Base-by-base conservation (phyloP, 2,888 invertebrate genomes). In the Anodontia alba region DNA sequence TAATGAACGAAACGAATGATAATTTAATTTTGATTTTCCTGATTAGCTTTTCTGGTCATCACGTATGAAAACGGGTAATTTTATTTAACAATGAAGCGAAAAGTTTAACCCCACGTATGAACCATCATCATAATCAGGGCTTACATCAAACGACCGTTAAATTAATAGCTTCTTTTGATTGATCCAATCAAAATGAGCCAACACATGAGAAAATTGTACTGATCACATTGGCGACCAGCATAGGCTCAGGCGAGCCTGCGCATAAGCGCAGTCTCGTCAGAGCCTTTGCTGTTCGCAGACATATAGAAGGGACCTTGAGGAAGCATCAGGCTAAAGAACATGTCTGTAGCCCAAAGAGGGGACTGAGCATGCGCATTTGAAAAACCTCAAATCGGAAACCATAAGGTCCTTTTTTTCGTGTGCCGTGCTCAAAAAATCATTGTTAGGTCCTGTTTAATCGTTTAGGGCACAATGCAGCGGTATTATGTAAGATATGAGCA, bases 401-500 rank as follows among this genome's bases (percentile, higher is more conserved):
- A n/a, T 8, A 5, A 38, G 38, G 38, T 5, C 12, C 12, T 5
- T 38, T 38, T 38, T 38, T 12, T 38, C 5, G 5, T 49, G 23
- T 49, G n/a, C n/a, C n/a, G n/a, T n/a, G n/a, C n/a, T n/a, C 20
- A 49, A 5, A 5, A 3, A 49, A n/a, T 23, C 8, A 10, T 23
- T 49, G 49, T n/a, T 23, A 10, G 8, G 7, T 49, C 20, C 49
- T 17, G 7, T 49, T 49, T 5, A 17, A 10, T 12, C 38, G 38
- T 38, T 38, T 38, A 38, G 12, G n/a, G n/a, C n/a, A 26, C 62
- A 62, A 62, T 29, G 62, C 33, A 33, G 31, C 33, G 5, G 31
- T 20, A 10, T 62, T 62, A 62, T 17, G 62, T 23, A 62, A 62
- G 33, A 12, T 31, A 62, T 62, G 62, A 62, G 62, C 62, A 62